Conservation (phyloP, 2,888 invertebrate species). For the Drosophila kokeensis region DNA sequence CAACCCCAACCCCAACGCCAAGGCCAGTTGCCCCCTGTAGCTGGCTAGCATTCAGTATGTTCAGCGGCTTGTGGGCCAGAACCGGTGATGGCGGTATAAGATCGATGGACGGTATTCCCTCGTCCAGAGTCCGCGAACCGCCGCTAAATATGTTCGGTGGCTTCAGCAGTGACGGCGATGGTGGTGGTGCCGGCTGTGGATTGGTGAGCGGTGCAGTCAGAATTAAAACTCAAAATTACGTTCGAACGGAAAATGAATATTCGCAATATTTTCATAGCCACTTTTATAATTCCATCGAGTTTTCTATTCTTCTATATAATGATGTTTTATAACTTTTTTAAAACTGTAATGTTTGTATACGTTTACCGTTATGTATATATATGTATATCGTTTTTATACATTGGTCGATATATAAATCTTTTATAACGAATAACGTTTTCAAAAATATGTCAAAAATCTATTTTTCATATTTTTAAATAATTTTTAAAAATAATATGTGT, state of each 20-base stretch:
- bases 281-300: not conserved
- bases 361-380: not conserved
- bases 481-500: not conserved
- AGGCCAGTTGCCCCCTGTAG: conserved; percentile 56
- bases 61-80: conserved; percentile 82
- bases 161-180: conserved; percentile 83
- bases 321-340: not conserved
- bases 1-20: conserved; percentile 5
- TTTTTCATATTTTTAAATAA: too few species aligned
- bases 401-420: too few species aligned
- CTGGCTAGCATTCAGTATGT: conserved; percentile 83
- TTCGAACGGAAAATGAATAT: not conserved
- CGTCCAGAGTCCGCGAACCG: conserved; percentile 82
- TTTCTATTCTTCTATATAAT: too few species aligned
- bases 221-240: not conserved
- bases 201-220: not conserved
- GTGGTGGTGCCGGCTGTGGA: conserved; percentile 62
- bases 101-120: conserved; percentile 84
- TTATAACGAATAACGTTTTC: not conserved
- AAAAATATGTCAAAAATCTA: not conserved
- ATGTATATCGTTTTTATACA: too few species aligned
- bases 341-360: not conserved
- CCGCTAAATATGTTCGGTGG: conserved; percentile 83
- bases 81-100: conserved; percentile 84
- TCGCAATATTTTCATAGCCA: not conserved